These are phyloP conservation scores for Cyprinodon brontotheroides DNA, from an alignment of 2,113 vertebrate genomes.

Conservation along the genomic window DNA sequence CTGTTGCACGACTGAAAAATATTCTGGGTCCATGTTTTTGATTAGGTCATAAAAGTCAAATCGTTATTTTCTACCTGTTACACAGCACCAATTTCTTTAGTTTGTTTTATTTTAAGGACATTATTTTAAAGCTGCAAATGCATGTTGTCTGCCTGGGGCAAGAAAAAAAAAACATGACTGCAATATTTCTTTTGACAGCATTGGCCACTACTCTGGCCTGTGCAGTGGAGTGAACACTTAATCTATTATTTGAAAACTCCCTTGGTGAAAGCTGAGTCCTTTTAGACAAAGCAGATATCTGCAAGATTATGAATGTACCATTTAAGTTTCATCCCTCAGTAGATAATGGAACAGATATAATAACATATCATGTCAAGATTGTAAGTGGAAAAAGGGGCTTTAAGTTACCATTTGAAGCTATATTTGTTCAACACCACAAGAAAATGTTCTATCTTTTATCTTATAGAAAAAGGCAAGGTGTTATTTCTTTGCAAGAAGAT, in stretches of 20 bases:
- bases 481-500: slow-evolving; percentile 3
- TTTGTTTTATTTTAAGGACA: slow-evolving; percentile 2
- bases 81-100: slow-evolving; percentile 2
- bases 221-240: not conserved
- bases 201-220: not conserved
- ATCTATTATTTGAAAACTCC: not conserved
- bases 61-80: slow-evolving; percentile 4
- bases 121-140: slow-evolving; percentile 12
- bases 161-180: slow-evolving; percentile 24
- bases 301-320: slow-evolving; percentile 9
- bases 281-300: slow-evolving; percentile 5
- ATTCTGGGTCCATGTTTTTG: slow-evolving; percentile 11
- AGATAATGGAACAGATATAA: not conserved
- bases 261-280: slow-evolving; percentile 2
- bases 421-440: slow-evolving; percentile 10
- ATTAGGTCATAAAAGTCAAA: slow-evolving; percentile 10
- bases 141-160: not conserved
- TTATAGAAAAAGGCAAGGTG: slow-evolving; percentile 1
- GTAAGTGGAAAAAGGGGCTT: slow-evolving; percentile 1
- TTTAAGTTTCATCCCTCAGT: slow-evolving; percentile 7
- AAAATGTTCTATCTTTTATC: slow-evolving; percentile 11
- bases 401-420: slow-evolving; percentile 6
- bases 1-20: not conserved
- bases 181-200: slow-evolving; percentile 4
- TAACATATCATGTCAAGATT: not conserved